These are phyloP conservation scores for Eubasilissa splendida DNA, from an alignment of 2,888 invertebrate genomes.

Conservation along the genomic window DNA sequence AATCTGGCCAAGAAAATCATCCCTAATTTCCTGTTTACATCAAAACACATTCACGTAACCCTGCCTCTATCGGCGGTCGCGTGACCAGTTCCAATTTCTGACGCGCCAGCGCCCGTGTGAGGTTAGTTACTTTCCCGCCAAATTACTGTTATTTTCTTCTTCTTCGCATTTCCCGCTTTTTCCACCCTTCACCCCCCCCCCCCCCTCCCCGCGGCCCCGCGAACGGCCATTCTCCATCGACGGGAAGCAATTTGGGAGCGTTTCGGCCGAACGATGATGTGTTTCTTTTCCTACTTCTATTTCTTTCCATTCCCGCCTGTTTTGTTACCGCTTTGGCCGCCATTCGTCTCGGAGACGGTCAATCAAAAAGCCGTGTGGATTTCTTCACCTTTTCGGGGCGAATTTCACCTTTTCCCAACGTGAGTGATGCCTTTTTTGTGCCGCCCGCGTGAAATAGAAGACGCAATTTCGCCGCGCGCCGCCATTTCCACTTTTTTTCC, in stretches of 20 bases:
- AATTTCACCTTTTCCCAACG: slow-evolving; percentile 26
- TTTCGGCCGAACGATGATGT: slow-evolving; percentile 41
- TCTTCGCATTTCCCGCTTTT: slow-evolving; percentile 13
- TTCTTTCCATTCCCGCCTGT: slow-evolving; percentile 18
- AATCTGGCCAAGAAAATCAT: slow-evolving; percentile 27
- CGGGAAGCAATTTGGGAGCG: slow-evolving; percentile 52
- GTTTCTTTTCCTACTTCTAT: slow-evolving; percentile 30
- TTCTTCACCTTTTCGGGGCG: slow-evolving; percentile 21
- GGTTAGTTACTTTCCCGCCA: slow-evolving; percentile 50
- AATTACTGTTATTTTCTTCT: slow-evolving; percentile 54
- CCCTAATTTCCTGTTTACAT: slow-evolving; percentile 39
- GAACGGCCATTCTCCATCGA: slow-evolving; percentile 38
- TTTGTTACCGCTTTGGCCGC: slow-evolving; percentile 40
- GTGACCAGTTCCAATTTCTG: slow-evolving; percentile 37
- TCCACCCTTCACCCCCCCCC: background rate
- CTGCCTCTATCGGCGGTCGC: slow-evolving; percentile 18
- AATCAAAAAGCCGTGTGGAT: slow-evolving; percentile 37
- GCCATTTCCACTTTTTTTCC: background rate
- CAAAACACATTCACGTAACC: slow-evolving; percentile 26
- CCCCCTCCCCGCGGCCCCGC: slow-evolving; percentile 8
- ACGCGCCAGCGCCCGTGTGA: slow-evolving; percentile 31
- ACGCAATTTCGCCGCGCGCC: background rate
- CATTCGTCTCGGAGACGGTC: slow-evolving; percentile 36
- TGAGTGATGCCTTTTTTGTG: slow-evolving; percentile 33
- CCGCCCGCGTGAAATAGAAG: slow-evolving; percentile 18